Evolutionary conservation across 2,888 invertebrate species (phyloP), one percentile per base, ranked within the genome.

Genomic region (Opisthograptis luteolata): DNA sequence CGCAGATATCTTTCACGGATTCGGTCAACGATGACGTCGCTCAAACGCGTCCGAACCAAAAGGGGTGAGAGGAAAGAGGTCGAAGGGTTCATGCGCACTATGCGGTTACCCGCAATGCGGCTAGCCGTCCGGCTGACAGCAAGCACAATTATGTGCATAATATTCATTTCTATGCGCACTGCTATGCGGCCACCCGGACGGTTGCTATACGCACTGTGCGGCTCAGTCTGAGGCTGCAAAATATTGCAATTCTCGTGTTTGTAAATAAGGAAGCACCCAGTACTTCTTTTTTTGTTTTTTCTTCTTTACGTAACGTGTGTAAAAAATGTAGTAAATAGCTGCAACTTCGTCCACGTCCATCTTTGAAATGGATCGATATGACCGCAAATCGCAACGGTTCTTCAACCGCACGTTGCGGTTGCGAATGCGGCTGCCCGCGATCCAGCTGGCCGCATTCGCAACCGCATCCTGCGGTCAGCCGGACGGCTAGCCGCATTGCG

Each of bases 1-100:
- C 3, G 30, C 6, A 15, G 15, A 24, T 7, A 41, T 41, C 39
- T 39, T 25, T 25, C 40, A 40, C 46, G 37, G 37, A 6, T 13
- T 27, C 3, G 4, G n/a, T n/a, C 3, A n/a, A n/a, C n/a, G n/a
- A n/a, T n/a, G n/a, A n/a, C n/a, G n/a, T n/a, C n/a, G n/a, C n/a
- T n/a, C n/a, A n/a, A n/a, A n/a, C n/a, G n/a, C n/a, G n/a, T n/a
- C n/a, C n/a, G n/a, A n/a, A n/a, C n/a, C n/a, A n/a, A n/a, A n/a
- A n/a, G n/a, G n/a, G n/a, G n/a, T n/a, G n/a, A n/a, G n/a, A n/a
- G n/a, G n/a, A n/a, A n/a, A n/a, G n/a, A n/a, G n/a, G n/a, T n/a
- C n/a, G n/a, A 17, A 24, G 24, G 24, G 24, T n/a, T 5, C 24
- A 3, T 24, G 7, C 24, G 24, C n/a, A 24, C 12, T 10, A 4